Percentiles rank a stretch among this genome's conserved stretches.
Conservation (phyloP, 2,797 vertebrate species). For the Gallirallus australis region DNA sequence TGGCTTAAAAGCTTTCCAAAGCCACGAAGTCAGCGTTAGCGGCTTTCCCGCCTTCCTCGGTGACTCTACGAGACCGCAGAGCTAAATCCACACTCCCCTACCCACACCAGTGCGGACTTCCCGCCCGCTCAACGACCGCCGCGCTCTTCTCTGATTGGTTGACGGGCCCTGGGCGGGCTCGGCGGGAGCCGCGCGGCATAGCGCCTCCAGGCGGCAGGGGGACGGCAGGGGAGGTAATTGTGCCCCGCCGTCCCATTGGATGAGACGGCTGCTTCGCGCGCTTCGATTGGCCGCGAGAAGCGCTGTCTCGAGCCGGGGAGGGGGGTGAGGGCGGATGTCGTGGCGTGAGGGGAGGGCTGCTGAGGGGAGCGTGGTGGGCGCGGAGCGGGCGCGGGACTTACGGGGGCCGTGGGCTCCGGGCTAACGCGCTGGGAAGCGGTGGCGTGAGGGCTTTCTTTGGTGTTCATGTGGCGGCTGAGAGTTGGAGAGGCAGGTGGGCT, state of each 20-base stretch:
- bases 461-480: fast-evolving
- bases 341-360: fast-evolving
- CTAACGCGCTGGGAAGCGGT: fast-evolving
- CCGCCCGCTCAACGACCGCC: background rate
- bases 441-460: fast-evolving
- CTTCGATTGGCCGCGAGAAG: background rate
- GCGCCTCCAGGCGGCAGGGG: background rate
- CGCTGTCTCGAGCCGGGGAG: background rate
- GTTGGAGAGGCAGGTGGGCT: background rate
- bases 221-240: too few relatives aligned
- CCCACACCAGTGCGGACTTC: background rate
- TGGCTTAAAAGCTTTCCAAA: too few relatives aligned
- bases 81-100: background rate
- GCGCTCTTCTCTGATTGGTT: background rate
- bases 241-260: fast-evolving
- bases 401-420: fast-evolving
- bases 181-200: too few relatives aligned
- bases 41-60: too few relatives aligned
- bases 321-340: too few relatives aligned
- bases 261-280: fast-evolving
- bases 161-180: background rate
- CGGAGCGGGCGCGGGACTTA: fast-evolving
- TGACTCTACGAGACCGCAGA: fast-evolving
- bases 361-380: fast-evolving
- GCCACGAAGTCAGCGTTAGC: fast-evolving